Evolutionary conservation across 2,113 vertebrate genomes (phyloP).

Genomic region (Romanogobio albipinnatus): DNA sequence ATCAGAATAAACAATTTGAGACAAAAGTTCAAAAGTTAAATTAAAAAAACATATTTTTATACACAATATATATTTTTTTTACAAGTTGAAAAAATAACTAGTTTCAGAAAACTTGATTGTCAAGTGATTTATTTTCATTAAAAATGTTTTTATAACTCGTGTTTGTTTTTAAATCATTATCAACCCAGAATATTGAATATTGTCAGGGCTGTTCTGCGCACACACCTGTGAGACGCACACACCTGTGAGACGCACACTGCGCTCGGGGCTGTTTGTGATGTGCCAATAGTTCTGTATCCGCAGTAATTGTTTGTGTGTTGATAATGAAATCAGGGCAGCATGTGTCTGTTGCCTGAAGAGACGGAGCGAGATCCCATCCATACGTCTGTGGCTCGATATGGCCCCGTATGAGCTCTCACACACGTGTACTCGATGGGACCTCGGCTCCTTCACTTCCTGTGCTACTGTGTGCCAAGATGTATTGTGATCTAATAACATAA

Average conservation of each 20-base stretch:
- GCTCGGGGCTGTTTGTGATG: conserved; percentile 39
- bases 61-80: too few relatives aligned
- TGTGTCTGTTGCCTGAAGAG: conserved; percentile 95
- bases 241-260: neutral
- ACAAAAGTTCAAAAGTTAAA: too few relatives aligned
- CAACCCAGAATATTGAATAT: neutral
- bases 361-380: conserved; percentile 94
- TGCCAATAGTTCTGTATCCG: conserved; percentile 89
- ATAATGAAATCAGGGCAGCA: conserved; percentile 85
- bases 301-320: conserved; percentile 87
- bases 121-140: neutral
- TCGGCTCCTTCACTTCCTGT: conserved; percentile 89
- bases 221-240: neutral
- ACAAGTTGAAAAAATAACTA: too few relatives aligned
- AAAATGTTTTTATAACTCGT: neutral
- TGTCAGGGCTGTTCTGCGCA: neutral
- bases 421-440: conserved; percentile 91
- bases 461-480: conserved; percentile 56
- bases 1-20: too few relatives aligned
- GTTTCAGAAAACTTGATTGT: neutral
- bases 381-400: conserved; percentile 82
- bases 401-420: conserved; percentile 70
- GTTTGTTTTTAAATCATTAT: neutral
- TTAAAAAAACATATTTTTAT: too few relatives aligned
- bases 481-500: conserved; percentile 98